Conservation (phyloP, 2,888 invertebrate genomes). For the Hanleya hanleyi region DNA sequence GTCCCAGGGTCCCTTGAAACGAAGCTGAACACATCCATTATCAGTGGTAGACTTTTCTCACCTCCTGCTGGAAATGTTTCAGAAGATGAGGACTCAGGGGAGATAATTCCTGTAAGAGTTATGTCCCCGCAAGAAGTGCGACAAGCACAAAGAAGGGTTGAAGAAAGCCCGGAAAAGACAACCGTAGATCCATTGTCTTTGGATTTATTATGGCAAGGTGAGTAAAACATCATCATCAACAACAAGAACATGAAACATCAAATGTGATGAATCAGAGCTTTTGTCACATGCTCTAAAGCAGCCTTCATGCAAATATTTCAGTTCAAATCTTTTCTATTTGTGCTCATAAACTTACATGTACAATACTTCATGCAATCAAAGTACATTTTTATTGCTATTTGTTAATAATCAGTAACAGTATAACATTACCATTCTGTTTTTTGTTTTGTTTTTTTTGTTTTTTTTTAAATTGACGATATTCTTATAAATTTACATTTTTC, state of each 20-base stretch:
- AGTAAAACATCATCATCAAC: neutral
- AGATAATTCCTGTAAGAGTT: neutral
- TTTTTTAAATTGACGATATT: too few species aligned
- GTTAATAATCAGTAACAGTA: neutral
- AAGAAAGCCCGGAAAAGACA: neutral
- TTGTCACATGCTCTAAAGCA: too few species aligned
- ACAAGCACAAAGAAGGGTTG: neutral
- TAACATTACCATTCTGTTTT: too few species aligned
- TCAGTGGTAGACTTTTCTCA: neutral
- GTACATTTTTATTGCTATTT: neutral
- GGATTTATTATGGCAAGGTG: slow-evolving; percentile 1
- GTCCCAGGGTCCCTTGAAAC: neutral
- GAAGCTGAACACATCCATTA: neutral
- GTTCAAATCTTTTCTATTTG: neutral
- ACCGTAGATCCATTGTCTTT: neutral
- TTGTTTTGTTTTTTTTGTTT: too few species aligned
- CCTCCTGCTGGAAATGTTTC: neutral
- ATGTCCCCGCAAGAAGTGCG: neutral
- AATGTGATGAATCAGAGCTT: too few species aligned
- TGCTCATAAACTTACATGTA: neutral
- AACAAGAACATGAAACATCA: too few species aligned
- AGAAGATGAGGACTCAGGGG: slow-evolving; percentile 2
- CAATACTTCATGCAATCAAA: too few species aligned
- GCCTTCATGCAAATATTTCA: neutral
- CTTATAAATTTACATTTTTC: too few species aligned